Evolutionary conservation across 1,140 invertebrate genomes (phyloP), one percentile per base, ranked within the genome.

Genomic region (Caenorhabditis inopinata): DNA sequence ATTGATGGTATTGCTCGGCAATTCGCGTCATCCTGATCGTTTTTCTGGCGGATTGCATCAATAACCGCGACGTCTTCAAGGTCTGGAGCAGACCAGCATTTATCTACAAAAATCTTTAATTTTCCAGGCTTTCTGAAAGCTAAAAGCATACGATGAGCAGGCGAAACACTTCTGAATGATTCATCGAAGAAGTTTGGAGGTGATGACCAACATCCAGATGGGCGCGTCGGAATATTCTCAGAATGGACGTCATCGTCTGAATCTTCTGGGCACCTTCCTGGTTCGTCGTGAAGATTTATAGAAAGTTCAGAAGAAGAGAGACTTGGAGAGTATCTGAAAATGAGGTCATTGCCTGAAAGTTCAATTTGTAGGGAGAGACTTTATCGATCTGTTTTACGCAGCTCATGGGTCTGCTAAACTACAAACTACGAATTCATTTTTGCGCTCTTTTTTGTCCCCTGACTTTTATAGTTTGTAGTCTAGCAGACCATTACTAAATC

Each of bases 81-180:
- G 14, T 78, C 76, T 6, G 76, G 76, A n/a, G 76, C 76, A 0
- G 76, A 78, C 76, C 76, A 78, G 27, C 76, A 78, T n/a, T 78
- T 53, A 46, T 78, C 76, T 78, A 53, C 7, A 78, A 77, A 48
- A 23, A n/a, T 51, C 11, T 5, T 25, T 38, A 16, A 42, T 11
- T 12, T 11, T 42, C 14, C 38, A 42, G 14, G 14, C 38, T 42
- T 42, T 42, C 14, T 42, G 5, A 42, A 7, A 7, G 5, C 38
- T 7, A 42, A 42, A 42, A 42, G 23, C 32, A 16, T 9, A 68
- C 58, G 58, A 68, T 42, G 35, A 11, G n/a, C 14, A 11, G 46
- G 75, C 32, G 47, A 75, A n/a, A 75, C 45, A 27, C 42, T 27
- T 16, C 47, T 23, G 45, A 75, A 75, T 5, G 23, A 47, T 21